These are phyloP conservation scores for Grantiella picta DNA, from an alignment of 2,113 vertebrate genomes.

Conservation along the genomic window DNA sequence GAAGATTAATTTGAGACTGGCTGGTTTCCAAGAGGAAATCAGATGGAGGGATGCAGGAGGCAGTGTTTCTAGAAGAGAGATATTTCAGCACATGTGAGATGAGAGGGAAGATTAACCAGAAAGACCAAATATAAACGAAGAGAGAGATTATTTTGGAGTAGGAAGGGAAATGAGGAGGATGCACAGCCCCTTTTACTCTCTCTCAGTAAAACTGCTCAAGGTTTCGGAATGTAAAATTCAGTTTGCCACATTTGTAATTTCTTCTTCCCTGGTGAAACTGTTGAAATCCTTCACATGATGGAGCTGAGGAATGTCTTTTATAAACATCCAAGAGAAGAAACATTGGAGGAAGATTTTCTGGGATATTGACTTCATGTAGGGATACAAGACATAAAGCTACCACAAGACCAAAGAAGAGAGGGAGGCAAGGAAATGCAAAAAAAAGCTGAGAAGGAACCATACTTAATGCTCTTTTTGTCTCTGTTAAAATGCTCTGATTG, in stretches of 20 bases:
- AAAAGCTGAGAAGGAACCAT: not conserved
- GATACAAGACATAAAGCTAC: not conserved
- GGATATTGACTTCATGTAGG: not conserved
- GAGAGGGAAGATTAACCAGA: not conserved
- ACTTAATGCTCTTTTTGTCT: not conserved
- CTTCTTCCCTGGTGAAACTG: not conserved
- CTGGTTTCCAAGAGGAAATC: slow-evolving; percentile 38
- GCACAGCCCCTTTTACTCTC: not conserved
- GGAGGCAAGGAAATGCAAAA: not conserved
- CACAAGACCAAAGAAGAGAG: not conserved
- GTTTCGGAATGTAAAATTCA: not conserved
- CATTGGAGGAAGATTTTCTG: not conserved
- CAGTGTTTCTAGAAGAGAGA: not conserved
- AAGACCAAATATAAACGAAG: not conserved
- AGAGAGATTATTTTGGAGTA: not conserved
- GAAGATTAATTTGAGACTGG: slow-evolving; percentile 20
- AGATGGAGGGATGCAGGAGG: not conserved
- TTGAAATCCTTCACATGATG: not conserved
- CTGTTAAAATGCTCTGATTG: not conserved
- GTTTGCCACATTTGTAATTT: not conserved
- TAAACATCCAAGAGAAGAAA: not conserved
- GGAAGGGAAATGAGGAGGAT: not conserved
- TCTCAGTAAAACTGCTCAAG: not conserved
- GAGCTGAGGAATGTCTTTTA: not conserved
- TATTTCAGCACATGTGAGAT: not conserved